Evolutionary conservation across 2,113 vertebrate genomes (phyloP).

Genomic region (Istiophorus platypterus): DNA sequence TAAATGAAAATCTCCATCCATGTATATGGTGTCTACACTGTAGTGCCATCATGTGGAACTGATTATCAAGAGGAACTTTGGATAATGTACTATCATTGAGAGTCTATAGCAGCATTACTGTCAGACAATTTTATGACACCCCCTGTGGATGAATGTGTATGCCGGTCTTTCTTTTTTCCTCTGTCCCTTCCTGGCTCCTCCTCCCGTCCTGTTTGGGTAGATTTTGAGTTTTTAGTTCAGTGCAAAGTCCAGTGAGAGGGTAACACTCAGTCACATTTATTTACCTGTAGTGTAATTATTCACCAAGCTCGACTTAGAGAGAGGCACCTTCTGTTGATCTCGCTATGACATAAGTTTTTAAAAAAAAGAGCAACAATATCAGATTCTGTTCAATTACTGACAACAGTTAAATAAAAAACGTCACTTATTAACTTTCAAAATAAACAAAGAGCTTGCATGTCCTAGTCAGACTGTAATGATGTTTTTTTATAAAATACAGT

Average conservation of each 20-base stretch:
- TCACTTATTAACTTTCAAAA: neutral
- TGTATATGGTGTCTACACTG: neutral
- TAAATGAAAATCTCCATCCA: neutral
- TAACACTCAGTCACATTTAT: slow-evolving; percentile 63
- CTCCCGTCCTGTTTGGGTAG: slow-evolving; percentile 37
- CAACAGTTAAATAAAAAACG: neutral
- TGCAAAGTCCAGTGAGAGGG: slow-evolving; percentile 75
- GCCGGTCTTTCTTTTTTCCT: neutral
- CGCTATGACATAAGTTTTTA: slow-evolving; percentile 34
- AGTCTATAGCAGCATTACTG: neutral
- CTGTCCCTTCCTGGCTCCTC: slow-evolving; percentile 11
- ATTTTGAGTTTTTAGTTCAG: slow-evolving; percentile 52
- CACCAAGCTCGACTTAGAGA: slow-evolving; percentile 57
- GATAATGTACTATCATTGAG: neutral
- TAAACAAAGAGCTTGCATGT: neutral
- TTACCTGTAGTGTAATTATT: slow-evolving; percentile 84
- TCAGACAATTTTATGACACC: neutral
- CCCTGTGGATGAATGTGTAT: neutral
- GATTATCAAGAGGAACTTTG: neutral
- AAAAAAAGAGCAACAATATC: neutral
- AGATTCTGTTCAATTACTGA: neutral
- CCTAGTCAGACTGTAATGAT: neutral
- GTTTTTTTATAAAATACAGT: neutral
- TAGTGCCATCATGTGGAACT: neutral
- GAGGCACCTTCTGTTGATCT: slow-evolving; percentile 14